Base-by-base conservation (phyloP, 2,113 vertebrate genomes). In the Vulpes ferrilata region DNA sequence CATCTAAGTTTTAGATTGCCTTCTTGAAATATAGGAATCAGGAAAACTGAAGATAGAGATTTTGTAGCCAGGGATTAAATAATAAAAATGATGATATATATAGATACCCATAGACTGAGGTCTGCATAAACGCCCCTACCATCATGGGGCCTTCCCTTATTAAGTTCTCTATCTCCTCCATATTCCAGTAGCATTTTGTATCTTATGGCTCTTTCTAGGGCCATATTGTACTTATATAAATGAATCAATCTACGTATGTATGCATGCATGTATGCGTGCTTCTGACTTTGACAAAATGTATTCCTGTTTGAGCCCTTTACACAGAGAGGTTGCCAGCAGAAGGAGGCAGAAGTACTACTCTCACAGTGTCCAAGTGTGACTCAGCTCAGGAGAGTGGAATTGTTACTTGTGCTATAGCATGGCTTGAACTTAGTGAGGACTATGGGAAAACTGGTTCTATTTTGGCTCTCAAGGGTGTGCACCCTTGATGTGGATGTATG, bases 1-100 rank as follows among this genome's bases (percentile, higher is more conserved):
- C 38, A 67, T 79, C 83, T 43, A n/a, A 81, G 8, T n/a, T 97
- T 90, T 80, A 83, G 38, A 80, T 17, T 62, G 13, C 2, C 7
- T 88, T 81, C 48, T 86, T 82, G 43, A 95, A 95, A 86, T 91
- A 73, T 0, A 88, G 67, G n/a, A 82, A 62, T 82, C 51, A 74
- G 22, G n/a, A 11, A 93, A 88, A 73, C 1, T 73, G 51, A 92
- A 62, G 76, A 88, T 76, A 93, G 10, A 48, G 11, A 71, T 69
- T 94, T 90, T 76, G 32, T 81, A 89, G n/a, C 35, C 17, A 78
- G 27, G 43, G 84, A 85, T 91, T 65, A 78, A 78, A n/a, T 55
- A 91, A 32, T 81, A 88, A 62, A 5, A 78, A 65, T 48, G 60
- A 78, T 38, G 38, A 76, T 64, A 55, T 13, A 16, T 48, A 67